Conservation (phyloP, 2,797 vertebrate genomes). For the Hypotaenidia philippensis region DNA sequence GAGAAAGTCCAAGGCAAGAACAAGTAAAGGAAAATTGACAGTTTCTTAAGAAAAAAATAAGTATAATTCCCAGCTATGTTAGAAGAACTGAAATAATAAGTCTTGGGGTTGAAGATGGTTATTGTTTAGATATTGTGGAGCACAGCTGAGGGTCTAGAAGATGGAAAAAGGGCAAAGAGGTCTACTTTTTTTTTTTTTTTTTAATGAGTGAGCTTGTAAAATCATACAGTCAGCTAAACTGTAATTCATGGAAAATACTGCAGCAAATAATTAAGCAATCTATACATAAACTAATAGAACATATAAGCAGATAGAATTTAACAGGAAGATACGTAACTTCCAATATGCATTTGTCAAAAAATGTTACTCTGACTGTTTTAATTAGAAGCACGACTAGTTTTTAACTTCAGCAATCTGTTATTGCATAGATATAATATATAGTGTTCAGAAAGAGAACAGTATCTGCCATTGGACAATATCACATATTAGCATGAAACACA, state of each 20-base stretch:
- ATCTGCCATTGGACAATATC: neutral
- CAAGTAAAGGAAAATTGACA: neutral
- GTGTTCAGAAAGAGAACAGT: neutral
- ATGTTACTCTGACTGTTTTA: neutral
- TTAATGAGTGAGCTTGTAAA: neutral
- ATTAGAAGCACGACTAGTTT: constrained; percentile 20
- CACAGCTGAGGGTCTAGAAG: neutral
- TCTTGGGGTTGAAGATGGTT: neutral
- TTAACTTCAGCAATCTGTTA: constrained; percentile 27
- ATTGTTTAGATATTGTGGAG: neutral
- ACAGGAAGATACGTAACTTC: neutral
- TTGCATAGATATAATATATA: neutral
- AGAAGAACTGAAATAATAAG: neutral
- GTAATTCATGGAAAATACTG: neutral
- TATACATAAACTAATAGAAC: neutral
- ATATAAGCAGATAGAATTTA: neutral
- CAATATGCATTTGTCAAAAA: neutral
- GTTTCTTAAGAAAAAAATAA: neutral
- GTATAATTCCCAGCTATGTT: neutral
- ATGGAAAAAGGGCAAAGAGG: neutral
- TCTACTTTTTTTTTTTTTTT: neutral
- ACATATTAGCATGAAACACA: neutral
- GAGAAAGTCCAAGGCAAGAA: neutral
- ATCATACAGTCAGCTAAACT: neutral
- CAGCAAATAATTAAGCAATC: neutral